Evolutionary conservation across 2,888 invertebrate genomes (phyloP), one percentile per base, ranked within the genome.

Genomic region (Perithous albicinctus): DNA sequence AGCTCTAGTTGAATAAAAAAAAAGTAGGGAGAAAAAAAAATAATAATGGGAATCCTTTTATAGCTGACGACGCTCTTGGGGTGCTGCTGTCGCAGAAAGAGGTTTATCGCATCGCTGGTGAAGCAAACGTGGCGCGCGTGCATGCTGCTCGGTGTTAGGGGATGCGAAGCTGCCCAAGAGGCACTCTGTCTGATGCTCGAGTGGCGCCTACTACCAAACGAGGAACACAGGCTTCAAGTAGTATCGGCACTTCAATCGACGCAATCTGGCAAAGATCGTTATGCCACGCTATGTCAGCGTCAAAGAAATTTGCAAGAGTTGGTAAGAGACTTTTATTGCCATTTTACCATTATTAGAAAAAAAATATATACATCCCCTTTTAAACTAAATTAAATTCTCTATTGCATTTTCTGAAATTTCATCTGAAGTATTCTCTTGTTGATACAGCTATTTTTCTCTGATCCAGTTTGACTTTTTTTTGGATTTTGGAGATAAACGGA

Each of bases 121-220:
- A 95, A 95, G 85, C 96, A 96, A 89, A 94, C 96, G 86, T 94
- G 96, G 38, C 94, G 94, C 0, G 96, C 96, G 83, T 96, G 96
- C 85, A 94, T 96, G 92, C 93, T 96, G 84, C 94, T 96, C 84
- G 96, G 96, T 0, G 93, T 97, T 82, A 94, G 96, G 79, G 96
- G 95, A 89, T 95, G 94, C 91, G 94, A 94, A 4, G 94, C 94
- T 20, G 95, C 95, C 0, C 94, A 95, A 89, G 95, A 96, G 92
- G 95, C 95, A 0, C 93, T 97, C 70, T 96, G 96, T 92, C 94
- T 96, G 64, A 96, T 97, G 95, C 93, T 97, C 82, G 97, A 97
- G 92, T 95, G 96, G 95, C 95, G 96, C 88, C 94, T 96, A 29
- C 91, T 95, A 23, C 93, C 94, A 35, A 94, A 93, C 84, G 95